Base-by-base conservation (phyloP, 2,113 vertebrate genomes). In the Trematocara macrostoma region DNA sequence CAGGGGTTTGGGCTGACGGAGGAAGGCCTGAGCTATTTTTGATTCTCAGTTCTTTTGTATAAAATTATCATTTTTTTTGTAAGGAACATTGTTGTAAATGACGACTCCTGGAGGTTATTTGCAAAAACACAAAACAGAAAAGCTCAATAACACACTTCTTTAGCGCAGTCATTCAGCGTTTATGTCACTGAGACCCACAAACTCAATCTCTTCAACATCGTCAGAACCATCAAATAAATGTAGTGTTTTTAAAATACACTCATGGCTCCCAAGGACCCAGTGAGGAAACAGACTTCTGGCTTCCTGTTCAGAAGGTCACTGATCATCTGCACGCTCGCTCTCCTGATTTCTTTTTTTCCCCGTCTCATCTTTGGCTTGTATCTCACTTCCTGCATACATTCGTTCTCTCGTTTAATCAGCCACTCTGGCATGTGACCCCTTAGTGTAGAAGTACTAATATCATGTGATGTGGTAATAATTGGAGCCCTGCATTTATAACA, bases 11-110 rank as follows among this genome's bases (percentile, higher is more conserved):
- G n/a, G 38, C 7, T 69, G 64, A 69, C 14, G 11, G 64, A 42
- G 64, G 64, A 69, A 69, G 64, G 64, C 35, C 42, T 3, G n/a
- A 23, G 38, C n/a, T 69, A 23, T 5, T 0, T 71, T 45, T 26
- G 8, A 11, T 71, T 15, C 38, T 69, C n/a, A 42, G 11, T 15
- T 71, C 57, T 71, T 71, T 26, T 6, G 38, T 45, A 45, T 23
- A 2, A 69, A 69, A 14, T 14, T 2, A 42, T 14, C 0, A 0
- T 0, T 3, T 3, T 67, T 71, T 71, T 47, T 18, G 3, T 74
- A 47, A 74, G 0, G 23, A 47, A 16, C 14, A 7, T 45, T 74
- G 40, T 74, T 47, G 20, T 5, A 29, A 74, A 45, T 0, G 1
- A 42, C 2, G 2, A 71, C 12, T 71, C 40, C 40, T 71, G 40